Evolutionary conservation across 2,888 invertebrate genomes (phyloP).

Genomic region (Cosmopolites sordidus): DNA sequence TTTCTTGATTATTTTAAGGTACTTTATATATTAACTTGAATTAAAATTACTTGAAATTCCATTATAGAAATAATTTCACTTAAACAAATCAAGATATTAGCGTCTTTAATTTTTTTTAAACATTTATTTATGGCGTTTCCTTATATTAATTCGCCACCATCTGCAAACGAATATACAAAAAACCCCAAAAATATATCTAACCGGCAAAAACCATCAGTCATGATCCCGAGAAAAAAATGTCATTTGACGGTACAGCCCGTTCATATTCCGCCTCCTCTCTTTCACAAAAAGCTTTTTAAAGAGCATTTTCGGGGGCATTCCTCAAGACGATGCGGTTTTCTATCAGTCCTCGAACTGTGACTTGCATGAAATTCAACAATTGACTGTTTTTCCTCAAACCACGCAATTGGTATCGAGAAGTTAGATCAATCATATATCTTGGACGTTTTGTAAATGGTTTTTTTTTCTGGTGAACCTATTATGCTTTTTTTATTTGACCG

Average conservation of each 20-base stretch:
- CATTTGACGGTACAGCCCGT: not conserved
- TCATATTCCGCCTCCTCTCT: conserved; percentile 8
- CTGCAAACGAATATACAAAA: too few species aligned
- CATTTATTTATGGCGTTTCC: too few species aligned
- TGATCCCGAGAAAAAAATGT: not conserved
- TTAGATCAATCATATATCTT: conserved; percentile 1
- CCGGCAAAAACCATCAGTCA: not conserved
- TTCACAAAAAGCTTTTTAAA: conserved; percentile 24
- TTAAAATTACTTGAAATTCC: too few species aligned
- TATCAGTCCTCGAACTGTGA: conserved; percentile 30
- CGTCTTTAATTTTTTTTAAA: too few species aligned
- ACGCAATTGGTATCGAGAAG: not conserved
- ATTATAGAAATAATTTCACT: too few species aligned
- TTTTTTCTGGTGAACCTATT: not conserved
- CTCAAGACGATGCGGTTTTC: conserved; percentile 19
- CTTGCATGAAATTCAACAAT: conserved; percentile 32
- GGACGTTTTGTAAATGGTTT: conserved; percentile 4
- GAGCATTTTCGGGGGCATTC: conserved; percentile 19
- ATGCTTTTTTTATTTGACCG: not conserved
- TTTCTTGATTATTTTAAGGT: too few species aligned
- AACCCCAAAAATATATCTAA: too few species aligned
- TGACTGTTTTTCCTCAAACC: not conserved
- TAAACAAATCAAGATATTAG: too few species aligned
- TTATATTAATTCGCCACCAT: too few species aligned
- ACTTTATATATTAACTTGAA: too few species aligned